Conservation (phyloP, 2,113 vertebrate genomes). For the Pterophyllum scalare region DNA sequence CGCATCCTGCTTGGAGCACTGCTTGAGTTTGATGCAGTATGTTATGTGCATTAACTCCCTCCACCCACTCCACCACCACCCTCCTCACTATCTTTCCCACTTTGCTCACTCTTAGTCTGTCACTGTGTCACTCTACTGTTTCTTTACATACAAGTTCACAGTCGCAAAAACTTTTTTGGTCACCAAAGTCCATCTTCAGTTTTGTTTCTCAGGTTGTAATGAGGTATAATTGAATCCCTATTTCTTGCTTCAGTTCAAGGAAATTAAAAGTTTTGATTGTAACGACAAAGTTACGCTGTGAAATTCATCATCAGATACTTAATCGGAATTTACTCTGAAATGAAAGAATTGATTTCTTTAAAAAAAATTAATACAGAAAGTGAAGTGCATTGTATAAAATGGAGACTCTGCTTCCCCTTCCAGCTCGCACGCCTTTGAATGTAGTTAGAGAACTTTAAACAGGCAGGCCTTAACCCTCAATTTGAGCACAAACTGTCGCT, state of each 20-base stretch:
- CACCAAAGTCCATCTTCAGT: not conserved
- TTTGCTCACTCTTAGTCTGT: constrained; percentile 36
- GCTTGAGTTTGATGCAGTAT: constrained; percentile 88
- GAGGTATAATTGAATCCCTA: not conserved
- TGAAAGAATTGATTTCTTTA: not conserved
- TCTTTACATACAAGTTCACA: not conserved
- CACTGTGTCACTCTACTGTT: constrained; percentile 39
- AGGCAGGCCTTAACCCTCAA: constrained; percentile 54
- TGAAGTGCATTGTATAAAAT: not conserved
- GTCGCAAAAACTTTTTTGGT: not conserved
- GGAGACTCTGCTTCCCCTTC: not conserved
- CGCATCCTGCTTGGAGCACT: constrained; percentile 85
- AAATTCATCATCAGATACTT: constrained; percentile 1
- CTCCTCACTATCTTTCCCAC: constrained; percentile 43
- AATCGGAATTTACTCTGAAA: not conserved
- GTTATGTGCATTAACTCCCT: constrained; percentile 81
- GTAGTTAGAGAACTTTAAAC: constrained; percentile 52
- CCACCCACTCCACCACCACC: constrained; percentile 64
- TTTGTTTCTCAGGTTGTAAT: constrained; percentile 8
- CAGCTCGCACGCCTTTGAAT: constrained; percentile 5
- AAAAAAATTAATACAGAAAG: not conserved
- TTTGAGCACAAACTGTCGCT: constrained; percentile 64
- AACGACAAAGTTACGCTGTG: not conserved
- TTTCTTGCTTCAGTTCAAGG: not conserved
- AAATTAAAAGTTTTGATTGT: constrained; percentile 1